Evolutionary conservation across 2,113 vertebrate species (phyloP).

Genomic region (Pseudopodoces humilis): DNA sequence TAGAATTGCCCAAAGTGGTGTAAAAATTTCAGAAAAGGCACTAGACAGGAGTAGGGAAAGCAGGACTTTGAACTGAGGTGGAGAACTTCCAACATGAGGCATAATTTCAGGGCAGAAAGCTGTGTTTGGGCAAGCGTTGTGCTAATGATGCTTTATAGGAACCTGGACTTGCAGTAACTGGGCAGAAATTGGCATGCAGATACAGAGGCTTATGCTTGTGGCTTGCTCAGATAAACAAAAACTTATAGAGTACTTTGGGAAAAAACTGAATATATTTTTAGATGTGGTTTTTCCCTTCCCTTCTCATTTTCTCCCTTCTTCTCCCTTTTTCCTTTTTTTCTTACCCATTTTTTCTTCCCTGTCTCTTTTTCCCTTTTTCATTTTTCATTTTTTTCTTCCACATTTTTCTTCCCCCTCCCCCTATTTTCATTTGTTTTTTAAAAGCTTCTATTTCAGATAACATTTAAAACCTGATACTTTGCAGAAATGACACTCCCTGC

Average conservation of each 20-base stretch:
- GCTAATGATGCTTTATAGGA: not conserved
- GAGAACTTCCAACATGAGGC: not conserved
- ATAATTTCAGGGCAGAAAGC: not conserved
- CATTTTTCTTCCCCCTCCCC: rapidly evolving
- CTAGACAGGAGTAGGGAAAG: not conserved
- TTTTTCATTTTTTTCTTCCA: not conserved
- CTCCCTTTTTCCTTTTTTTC: not conserved
- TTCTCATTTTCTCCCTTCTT: too few relatives aligned
- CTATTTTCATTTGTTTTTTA: rapidly evolving
- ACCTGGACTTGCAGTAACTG: not conserved
- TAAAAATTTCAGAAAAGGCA: not conserved
- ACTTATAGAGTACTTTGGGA: not conserved
- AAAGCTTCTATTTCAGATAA: not conserved
- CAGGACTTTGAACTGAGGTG: not conserved
- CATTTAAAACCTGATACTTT: not conserved
- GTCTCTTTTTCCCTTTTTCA: not conserved
- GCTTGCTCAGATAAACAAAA: slow-evolving; percentile 22
- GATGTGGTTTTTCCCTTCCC: not conserved
- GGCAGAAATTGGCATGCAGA: not conserved
- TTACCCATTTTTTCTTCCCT: not conserved
- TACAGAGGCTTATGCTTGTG: not conserved
- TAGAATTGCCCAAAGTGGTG: rapidly evolving
- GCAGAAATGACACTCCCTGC: not conserved
- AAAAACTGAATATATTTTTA: not conserved
- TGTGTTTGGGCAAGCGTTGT: not conserved